These are phyloP conservation scores for Athalia cordata DNA, from an alignment of 2,888 invertebrate genomes.

Conservation along the genomic window DNA sequence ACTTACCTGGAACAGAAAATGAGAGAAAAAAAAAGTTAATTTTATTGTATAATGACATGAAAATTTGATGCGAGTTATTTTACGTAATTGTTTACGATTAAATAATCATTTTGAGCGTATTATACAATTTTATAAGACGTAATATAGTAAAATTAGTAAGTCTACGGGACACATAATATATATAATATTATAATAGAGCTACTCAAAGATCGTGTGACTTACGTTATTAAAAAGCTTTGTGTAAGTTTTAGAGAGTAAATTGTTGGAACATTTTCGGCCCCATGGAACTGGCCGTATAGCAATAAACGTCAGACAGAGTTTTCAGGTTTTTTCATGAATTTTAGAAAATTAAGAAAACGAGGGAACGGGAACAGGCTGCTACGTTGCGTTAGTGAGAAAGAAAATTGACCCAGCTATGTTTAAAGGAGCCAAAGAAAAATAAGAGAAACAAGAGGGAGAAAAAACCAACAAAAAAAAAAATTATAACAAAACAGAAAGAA, in stretches of 20 bases:
- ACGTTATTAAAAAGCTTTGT: too few relatives aligned
- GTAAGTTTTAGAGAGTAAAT: too few relatives aligned
- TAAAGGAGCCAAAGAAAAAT: neutral
- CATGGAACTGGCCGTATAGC: neutral
- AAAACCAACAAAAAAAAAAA: neutral
- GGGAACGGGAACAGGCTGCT: neutral
- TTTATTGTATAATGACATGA: neutral
- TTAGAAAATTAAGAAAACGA: constrained; percentile 34
- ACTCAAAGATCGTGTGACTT: too few relatives aligned
- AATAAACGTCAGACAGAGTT: constrained; percentile 38
- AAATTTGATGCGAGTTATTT: neutral
- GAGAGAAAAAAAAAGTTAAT: neutral
- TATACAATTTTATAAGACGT: too few relatives aligned
- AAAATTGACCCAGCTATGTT: constrained; percentile 11
- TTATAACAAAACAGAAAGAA: neutral
- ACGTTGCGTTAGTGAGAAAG: constrained; percentile 6
- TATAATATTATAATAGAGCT: too few relatives aligned
- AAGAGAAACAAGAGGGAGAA: neutral
- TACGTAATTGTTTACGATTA: too few relatives aligned
- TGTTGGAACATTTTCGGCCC: too few relatives aligned
- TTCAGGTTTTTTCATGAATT: constrained; percentile 17
- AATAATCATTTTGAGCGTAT: too few relatives aligned
- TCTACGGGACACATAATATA: too few relatives aligned
- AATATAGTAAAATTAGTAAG: too few relatives aligned
- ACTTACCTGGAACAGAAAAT: constrained; percentile 28